Conservation (phyloP, 2,888 invertebrate genomes). For the Portevinia maculata region DNA sequence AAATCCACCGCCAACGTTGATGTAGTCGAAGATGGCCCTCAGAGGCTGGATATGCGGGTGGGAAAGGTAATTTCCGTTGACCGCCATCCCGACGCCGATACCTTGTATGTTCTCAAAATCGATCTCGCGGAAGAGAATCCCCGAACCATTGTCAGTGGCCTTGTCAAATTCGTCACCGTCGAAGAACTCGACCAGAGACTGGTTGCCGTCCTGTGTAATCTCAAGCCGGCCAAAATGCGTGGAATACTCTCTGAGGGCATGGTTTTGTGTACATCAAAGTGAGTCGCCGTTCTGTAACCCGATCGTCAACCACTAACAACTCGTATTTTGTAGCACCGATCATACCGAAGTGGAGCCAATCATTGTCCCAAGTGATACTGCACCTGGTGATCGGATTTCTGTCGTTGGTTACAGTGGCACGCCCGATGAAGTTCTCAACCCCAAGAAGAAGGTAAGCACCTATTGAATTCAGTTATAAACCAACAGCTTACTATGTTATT, state of each 20-base stretch:
- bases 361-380: constrained; percentile 88
- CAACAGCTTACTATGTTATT: background rate
- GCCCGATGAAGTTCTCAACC: constrained; percentile 94
- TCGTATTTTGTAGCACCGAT: constrained; percentile 84
- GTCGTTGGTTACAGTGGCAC: constrained; percentile 93
- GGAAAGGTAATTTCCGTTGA: constrained; percentile 93
- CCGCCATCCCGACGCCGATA: constrained; percentile 96
- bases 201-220: constrained; percentile 96
- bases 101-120: constrained; percentile 95
- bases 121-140: constrained; percentile 91
- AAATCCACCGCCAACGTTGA: constrained; percentile 76
- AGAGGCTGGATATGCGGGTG: constrained; percentile 92
- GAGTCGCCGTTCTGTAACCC: constrained; percentile 77
- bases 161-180: constrained; percentile 95
- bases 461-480: background rate
- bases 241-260: constrained; percentile 96
- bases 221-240: constrained; percentile 98
- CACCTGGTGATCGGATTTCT: constrained; percentile 92
- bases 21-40: constrained; percentile 86
- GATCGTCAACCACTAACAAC: background rate
- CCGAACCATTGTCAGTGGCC: constrained; percentile 91
- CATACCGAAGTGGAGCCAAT: constrained; percentile 94
- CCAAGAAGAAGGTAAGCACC: constrained; percentile 92
- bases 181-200: constrained; percentile 94
- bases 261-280: constrained; percentile 95